Evolutionary conservation across 2,888 invertebrate species (phyloP), one percentile per base, ranked within the genome.

Genomic region (Seladonia tumulorum): DNA sequence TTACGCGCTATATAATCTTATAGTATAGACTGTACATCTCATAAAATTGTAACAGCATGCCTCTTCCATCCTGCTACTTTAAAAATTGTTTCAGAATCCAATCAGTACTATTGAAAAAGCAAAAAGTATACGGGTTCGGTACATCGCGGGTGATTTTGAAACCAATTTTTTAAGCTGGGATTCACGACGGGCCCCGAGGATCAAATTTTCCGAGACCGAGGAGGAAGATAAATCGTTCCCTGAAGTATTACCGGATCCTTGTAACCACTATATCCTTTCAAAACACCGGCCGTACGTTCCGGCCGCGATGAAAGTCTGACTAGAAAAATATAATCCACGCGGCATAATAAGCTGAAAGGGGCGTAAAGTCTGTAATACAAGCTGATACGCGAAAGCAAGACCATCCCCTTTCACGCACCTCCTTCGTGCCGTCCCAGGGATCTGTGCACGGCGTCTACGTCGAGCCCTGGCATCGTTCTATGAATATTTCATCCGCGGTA

Each of bases 401-500:
- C 29, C 16, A 81, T 82, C 79, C 82, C 5, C 42, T 16, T 39
- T 45, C 39, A 29, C 25, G 42, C 25, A 16, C 35, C 45, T 18
- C 25, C 29, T n/a, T 72, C 68, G 60, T 72, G 39, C 78, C 66
- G 22, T 66, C n/a, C 22, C 39, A 22, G 22, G n/a, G 29, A 39
- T 63, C 60, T 25, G 49, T n/a, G n/a, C 18, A 16, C 35, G 39
- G 35, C 29, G 12, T 73, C 74, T 35, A 76, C 71, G 83, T 81
- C 82, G 83, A 75, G 68, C 74, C 74, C 72, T 68, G 29, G 35
- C 86, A 82, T 88, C 84, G 83, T 74, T 81, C 82, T 79, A 82
- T 80, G 86, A 87, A 90, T 87, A 81, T 88, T 86, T 90, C 83
- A 90, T 29, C 42, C 78, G 78, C n/a, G 80, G 74, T 90, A 87